phyloP scores from a whole-genome alignment of 2,888 invertebrate genomes.

The Galeruca laticollis region DNA sequence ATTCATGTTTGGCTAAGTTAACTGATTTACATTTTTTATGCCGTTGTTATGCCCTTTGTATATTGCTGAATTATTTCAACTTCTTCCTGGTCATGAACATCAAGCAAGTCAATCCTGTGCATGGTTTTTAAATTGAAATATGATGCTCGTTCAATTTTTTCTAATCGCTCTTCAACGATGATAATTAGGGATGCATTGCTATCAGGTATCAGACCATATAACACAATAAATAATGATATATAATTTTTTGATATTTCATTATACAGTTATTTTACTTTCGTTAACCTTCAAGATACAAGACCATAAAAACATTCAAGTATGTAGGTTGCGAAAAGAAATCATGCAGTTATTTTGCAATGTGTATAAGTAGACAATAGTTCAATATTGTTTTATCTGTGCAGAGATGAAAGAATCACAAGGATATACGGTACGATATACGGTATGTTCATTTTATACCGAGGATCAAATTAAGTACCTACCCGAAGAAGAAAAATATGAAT shows the following conservation, averaged over 20 bases:
- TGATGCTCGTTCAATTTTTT: not conserved
- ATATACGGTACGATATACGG: not conserved
- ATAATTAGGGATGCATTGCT: constrained; percentile 23
- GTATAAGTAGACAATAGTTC: constrained; percentile 4
- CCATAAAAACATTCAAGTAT: constrained; percentile 19
- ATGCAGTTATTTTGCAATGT: constrained; percentile 2
- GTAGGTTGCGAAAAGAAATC: constrained; percentile 16
- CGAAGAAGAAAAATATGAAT: too few species aligned
- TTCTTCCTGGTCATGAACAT: too few species aligned
- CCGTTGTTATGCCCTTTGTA: too few species aligned
- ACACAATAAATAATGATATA: not conserved
- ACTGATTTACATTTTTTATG: too few species aligned
- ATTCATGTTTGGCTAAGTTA: too few species aligned
- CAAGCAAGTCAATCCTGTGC: too few species aligned
- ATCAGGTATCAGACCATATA: constrained; percentile 19
- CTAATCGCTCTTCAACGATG: not conserved
- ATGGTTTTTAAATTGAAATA: too few species aligned
- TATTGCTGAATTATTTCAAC: too few species aligned
- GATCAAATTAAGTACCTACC: too few species aligned
- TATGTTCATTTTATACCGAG: not conserved
- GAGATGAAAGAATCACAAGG: not conserved
- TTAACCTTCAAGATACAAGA: constrained; percentile 25
- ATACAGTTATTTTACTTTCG: constrained; percentile 21
- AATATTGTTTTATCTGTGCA: not conserved
- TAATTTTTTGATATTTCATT: constrained; percentile 16